Conservation (phyloP, 2,888 invertebrate genomes). For the Dugesia japonica region DNA sequence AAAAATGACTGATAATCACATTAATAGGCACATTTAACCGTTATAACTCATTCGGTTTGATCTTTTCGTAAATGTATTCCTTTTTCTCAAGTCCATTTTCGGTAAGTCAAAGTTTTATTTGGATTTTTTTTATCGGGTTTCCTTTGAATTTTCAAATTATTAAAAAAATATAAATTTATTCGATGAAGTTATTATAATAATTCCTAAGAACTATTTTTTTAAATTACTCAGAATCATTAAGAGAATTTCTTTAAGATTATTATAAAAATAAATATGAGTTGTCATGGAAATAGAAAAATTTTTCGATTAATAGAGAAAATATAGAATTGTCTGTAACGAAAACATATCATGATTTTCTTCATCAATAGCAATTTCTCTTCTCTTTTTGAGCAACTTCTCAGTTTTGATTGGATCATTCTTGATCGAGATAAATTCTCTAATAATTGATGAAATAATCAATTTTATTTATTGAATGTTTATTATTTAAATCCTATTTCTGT, state of each 20-base stretch:
- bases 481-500: neutral
- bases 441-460: constrained; percentile 1
- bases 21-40: neutral
- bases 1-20: neutral
- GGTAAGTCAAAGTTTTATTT: neutral
- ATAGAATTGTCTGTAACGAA: constrained; percentile 11
- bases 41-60: neutral
- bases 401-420: constrained; percentile 7
- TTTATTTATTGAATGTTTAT: neutral
- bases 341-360: constrained; percentile 1
- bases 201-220: neutral
- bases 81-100: neutral
- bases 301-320: neutral
- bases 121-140: neutral
- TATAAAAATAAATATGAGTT: constrained; percentile 3
- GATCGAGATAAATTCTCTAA: neutral
- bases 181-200: neutral
- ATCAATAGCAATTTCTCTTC: neutral
- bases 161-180: neutral
- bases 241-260: neutral
- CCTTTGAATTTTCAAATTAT: neutral
- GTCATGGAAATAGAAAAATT: neutral
- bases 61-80: neutral
- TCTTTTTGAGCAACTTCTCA: constrained; percentile 16
- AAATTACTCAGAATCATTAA: neutral